Evolutionary conservation across 2,113 vertebrate genomes (phyloP), one percentile per base, ranked within the genome.

Genomic region (Cynocephalus volans): DNA sequence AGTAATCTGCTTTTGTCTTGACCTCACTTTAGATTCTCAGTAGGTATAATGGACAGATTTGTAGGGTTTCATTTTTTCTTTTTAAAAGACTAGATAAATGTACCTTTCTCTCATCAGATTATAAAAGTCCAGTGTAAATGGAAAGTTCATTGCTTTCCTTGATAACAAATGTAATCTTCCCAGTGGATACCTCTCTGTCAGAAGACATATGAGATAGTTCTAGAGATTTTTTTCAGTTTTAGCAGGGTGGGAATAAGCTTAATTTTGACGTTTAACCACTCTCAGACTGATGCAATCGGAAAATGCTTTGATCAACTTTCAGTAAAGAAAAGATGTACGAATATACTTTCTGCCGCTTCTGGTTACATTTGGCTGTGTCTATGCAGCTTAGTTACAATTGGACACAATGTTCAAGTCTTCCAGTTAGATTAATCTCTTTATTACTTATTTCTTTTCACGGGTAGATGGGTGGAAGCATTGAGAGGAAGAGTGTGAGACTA

Each of bases 1-100:
- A 85, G 72, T 98, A 96, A 97, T 97, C 97, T 97, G 84, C 89
- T 98, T 97, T 98, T 98, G 91, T 97, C 96, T 97, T 98, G 97
- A 98, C 97, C 96, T 98, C 80, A 87, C 96, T 97, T 97, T 96
- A 97, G 97, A 96, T 92, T 97, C 95, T 96, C 8, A 8, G 96
- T 87, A 93, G 97, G 97, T 96, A 96, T 98, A 97, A 97, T 97
- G 79, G 96, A 95, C 80, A 93, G 90, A 96, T 97, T 97, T 96
- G 96, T 89, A 96, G 77, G 8, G 52, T 96, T 98, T 90, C 92
- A 50, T 95, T 98, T 97, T 97, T 94, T 26, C 33, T 14, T 95
- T 96, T 96, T 75, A 96, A 96, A 97, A 97, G 92, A 93, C 90
- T 89, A 97, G 97, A 95, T 97, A 97, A 97, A 96, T 93, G 90